These are phyloP conservation scores for Empidonax traillii DNA, from an alignment of 2,113 vertebrate species.

Conservation along the genomic window DNA sequence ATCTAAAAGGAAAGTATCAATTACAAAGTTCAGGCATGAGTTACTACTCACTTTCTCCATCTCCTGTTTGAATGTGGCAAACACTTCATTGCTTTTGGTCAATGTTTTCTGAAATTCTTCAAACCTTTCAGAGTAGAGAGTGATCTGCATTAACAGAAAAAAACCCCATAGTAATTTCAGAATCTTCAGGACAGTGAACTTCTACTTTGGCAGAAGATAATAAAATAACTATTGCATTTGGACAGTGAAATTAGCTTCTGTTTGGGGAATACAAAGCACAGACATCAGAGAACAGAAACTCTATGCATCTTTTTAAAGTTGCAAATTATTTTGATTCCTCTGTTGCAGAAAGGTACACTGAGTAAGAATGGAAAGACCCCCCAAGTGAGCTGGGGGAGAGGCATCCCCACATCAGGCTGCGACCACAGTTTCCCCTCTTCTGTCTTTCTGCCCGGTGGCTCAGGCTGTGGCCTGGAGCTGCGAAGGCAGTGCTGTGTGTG, in stretches of 20 bases:
- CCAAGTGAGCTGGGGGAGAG: neutral
- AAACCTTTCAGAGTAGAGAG: constrained; percentile 93
- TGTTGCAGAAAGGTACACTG: neutral
- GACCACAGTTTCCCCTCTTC: neutral
- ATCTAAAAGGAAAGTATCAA: constrained; percentile 12
- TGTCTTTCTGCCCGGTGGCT: neutral
- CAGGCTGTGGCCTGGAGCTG: neutral
- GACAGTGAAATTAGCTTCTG: neutral
- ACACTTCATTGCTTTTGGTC: constrained; percentile 96
- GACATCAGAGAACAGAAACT: neutral
- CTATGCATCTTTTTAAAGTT: neutral
- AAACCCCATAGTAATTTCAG: constrained; percentile 7
- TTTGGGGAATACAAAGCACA: neutral
- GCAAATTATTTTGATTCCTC: neutral
- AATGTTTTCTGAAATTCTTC: constrained; percentile 95
- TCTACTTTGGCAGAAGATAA: neutral
- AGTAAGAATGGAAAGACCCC: neutral
- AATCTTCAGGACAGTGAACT: neutral
- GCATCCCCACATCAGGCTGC: neutral
- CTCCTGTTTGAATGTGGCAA: constrained; percentile 90
- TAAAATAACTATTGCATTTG: neutral
- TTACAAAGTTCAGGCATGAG: neutral
- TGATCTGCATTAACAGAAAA: constrained; percentile 77
- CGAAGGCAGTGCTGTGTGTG: neutral
- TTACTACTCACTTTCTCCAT: constrained; percentile 91